These are phyloP conservation scores for Cololabis saira DNA, from an alignment of 2,113 vertebrate genomes.

Conservation along the genomic window DNA sequence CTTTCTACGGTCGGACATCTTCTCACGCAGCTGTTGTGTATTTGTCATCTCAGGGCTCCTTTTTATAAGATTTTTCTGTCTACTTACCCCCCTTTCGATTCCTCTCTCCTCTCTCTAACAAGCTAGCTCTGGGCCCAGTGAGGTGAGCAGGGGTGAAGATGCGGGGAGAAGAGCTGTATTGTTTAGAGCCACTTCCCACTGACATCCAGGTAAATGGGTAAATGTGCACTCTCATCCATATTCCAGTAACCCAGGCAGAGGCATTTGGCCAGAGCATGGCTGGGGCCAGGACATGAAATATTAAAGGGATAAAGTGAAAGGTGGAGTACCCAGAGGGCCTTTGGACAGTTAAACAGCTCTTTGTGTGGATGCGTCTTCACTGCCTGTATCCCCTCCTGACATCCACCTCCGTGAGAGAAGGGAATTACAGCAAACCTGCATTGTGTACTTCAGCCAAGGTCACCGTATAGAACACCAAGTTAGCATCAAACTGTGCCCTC, in stretches of 20 bases:
- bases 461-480: conserved; percentile 49
- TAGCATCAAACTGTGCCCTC: conserved; percentile 63
- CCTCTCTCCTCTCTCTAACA: conserved; percentile 71
- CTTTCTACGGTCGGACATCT: conserved; percentile 12
- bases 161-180: conserved; percentile 53
- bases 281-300: conserved; percentile 81
- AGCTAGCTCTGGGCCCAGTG: conserved; percentile 62
- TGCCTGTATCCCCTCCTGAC: conserved; percentile 65
- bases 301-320: conserved; percentile 81
- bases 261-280: conserved; percentile 63
- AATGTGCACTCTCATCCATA: conserved; percentile 83
- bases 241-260: conserved; percentile 78
- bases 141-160: conserved; percentile 71
- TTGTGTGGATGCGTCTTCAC: conserved; percentile 68
- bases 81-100: conserved; percentile 54
- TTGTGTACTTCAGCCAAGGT: conserved; percentile 68
- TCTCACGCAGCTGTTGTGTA: conserved; percentile 21
- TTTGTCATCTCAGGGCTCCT: conserved; percentile 58
- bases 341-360: conserved; percentile 79
- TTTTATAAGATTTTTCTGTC: conserved; percentile 62
- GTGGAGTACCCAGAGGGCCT: conserved; percentile 74
- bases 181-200: conserved; percentile 75
- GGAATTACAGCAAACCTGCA: conserved; percentile 46
- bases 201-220: conserved; percentile 83
- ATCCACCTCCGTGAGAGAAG: conserved; percentile 41